Evolutionary conservation across 2,797 vertebrate genomes (phyloP).

Genomic region (Rhyacichthys aspro): DNA sequence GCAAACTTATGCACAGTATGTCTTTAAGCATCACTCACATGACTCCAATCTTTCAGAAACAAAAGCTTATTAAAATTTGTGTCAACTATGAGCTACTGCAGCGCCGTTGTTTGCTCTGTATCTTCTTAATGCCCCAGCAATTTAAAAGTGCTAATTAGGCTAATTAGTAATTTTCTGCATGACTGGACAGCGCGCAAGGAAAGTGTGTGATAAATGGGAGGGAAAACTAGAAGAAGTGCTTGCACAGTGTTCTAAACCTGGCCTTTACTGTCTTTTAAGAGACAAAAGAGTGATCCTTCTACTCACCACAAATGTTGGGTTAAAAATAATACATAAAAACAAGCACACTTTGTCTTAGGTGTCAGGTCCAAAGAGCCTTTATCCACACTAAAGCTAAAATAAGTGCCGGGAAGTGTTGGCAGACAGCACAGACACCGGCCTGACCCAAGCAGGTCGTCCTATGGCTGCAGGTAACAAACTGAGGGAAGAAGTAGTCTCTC

Average conservation of each 20-base stretch:
- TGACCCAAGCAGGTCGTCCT: conserved; percentile 31
- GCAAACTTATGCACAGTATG: conserved; percentile 4
- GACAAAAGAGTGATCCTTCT: not conserved
- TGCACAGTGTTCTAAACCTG: not conserved
- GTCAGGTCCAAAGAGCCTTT: conserved; percentile 4
- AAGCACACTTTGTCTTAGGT: conserved; percentile 1
- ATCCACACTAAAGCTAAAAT: conserved; percentile 19
- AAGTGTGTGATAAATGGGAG: not conserved
- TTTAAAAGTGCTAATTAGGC: not conserved
- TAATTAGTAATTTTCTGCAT: conserved; percentile 5
- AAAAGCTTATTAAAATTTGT: conserved; percentile 7
- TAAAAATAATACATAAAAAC: conserved; percentile 8
- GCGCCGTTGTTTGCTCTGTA: not conserved
- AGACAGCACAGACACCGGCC: conserved; percentile 24
- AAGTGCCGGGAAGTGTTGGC: conserved; percentile 30
- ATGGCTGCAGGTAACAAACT: conserved; percentile 25
- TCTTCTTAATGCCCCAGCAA: not conserved
- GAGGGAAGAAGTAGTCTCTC: conserved; percentile 37
- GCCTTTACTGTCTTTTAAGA: too few species aligned
- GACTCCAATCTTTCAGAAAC: conserved; percentile 3
- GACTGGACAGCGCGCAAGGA: not conserved
- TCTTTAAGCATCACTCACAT: not conserved
- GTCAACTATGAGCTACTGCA: not conserved
- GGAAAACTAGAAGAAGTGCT: not conserved
- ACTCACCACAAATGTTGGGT: not conserved